Percentiles rank a stretch among this genome's conserved stretches.
Evolutionary conservation across 2,888 invertebrate genomes (phyloP).

Genomic region (Rhimphoctona megacephalus): DNA sequence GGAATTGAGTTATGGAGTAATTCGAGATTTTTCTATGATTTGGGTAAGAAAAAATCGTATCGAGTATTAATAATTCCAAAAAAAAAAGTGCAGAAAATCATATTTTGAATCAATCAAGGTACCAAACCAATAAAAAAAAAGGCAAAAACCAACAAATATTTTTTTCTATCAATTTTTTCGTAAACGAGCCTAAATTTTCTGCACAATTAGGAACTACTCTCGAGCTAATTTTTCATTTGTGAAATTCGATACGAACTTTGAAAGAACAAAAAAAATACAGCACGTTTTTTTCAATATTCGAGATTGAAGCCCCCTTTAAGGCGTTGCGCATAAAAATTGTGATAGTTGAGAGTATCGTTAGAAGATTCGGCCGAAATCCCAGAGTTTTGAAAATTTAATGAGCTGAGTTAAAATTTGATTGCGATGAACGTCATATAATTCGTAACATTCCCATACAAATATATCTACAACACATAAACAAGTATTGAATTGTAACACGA

Average conservation of each 20-base stretch:
- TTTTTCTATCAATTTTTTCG: neutral
- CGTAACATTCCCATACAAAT: constrained; percentile 16
- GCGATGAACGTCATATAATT: neutral
- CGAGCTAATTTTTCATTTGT: neutral
- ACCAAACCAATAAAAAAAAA: neutral
- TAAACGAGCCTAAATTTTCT: no score
- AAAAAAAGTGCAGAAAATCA: neutral
- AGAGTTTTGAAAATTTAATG: constrained; percentile 19
- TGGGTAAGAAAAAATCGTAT: neutral
- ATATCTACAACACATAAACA: neutral
- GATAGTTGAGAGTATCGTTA: constrained; percentile 19
- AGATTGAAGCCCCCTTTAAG: neutral
- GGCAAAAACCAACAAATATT: neutral
- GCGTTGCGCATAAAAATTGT: constrained; percentile 29
- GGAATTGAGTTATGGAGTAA: neutral
- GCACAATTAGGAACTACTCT: neutral
- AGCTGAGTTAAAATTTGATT: neutral
- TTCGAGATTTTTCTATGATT: neutral
- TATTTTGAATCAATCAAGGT: neutral
- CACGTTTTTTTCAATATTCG: neutral
- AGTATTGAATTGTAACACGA: neutral
- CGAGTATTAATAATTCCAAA: neutral
- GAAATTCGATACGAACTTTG: neutral
- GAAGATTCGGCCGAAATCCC: constrained; percentile 25
- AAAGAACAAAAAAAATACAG: neutral